phyloP scores from a whole-genome alignment of 2,113 vertebrate genomes.

The Tringa solitaria region DNA sequence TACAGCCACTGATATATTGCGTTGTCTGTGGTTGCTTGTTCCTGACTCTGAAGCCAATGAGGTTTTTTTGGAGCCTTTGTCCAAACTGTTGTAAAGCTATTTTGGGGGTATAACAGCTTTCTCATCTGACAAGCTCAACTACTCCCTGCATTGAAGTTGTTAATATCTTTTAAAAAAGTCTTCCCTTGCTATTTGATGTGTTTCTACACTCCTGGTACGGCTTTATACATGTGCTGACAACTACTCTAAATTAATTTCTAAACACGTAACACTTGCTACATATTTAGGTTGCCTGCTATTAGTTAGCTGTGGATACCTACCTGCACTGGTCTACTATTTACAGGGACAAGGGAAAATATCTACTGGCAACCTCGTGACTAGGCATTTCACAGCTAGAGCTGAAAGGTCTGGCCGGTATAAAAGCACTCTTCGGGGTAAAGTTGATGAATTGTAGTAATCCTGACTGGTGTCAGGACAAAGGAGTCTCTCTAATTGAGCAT shows the following conservation, averaged over 20 bases:
- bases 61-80: neutral
- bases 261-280: neutral
- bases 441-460: constrained; percentile 60
- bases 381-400: constrained; percentile 23
- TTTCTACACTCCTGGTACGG: neutral
- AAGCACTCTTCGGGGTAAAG: constrained; percentile 38
- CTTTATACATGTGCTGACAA: neutral
- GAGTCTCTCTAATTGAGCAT: constrained; percentile 54
- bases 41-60: constrained; percentile 15
- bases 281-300: neutral
- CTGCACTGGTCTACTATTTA: neutral
- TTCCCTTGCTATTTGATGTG: neutral
- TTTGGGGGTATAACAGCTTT: neutral
- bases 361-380: neutral
- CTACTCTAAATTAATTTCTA: neutral
- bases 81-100: constrained; percentile 24
- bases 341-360: neutral
- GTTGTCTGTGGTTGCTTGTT: constrained; percentile 27
- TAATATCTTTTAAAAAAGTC: neutral
- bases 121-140: constrained; percentile 1
- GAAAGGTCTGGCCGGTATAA: constrained; percentile 20
- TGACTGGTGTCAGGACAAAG: constrained; percentile 58
- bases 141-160: neutral
- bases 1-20: constrained; percentile 10
- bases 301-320: neutral